Percentiles rank a stretch among this genome's conserved stretches.
Conservation (phyloP, 2,113 vertebrate species). For the Hippoglossus stenolepis region DNA sequence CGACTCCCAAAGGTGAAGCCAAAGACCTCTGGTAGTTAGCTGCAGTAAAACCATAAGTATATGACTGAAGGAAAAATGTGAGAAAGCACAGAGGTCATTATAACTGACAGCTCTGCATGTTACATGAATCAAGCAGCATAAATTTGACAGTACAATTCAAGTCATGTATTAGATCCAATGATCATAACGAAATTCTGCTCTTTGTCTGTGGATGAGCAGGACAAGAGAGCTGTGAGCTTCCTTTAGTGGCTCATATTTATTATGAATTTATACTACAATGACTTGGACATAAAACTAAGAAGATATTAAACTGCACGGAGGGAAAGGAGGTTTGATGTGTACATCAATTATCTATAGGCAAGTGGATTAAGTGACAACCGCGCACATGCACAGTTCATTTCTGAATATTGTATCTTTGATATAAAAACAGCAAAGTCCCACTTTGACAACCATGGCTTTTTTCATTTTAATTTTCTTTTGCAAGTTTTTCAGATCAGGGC, state of each 20-base stretch:
- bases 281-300: constrained; percentile 14
- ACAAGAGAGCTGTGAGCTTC: background rate
- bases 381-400: background rate
- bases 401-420: background rate
- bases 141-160: background rate
- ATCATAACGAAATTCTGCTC: background rate
- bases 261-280: constrained; percentile 29
- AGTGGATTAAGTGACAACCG: background rate
- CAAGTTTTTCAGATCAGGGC: background rate
- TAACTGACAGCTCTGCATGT: too few relatives aligned
- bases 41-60: too few relatives aligned
- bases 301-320: background rate
- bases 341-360: background rate
- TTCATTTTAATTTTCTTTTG: too few relatives aligned
- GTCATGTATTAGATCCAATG: background rate
- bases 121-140: too few relatives aligned
- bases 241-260: constrained; percentile 24
- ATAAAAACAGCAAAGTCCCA: background rate
- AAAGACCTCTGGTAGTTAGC: too few relatives aligned
- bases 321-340: background rate
- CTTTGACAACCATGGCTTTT: background rate
- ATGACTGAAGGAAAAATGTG: too few relatives aligned
- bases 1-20: too few relatives aligned
- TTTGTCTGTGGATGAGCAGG: background rate
- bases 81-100: too few relatives aligned